Base-by-base conservation (phyloP, 2,113 vertebrate genomes). In the Actenoides hombroni region DNA sequence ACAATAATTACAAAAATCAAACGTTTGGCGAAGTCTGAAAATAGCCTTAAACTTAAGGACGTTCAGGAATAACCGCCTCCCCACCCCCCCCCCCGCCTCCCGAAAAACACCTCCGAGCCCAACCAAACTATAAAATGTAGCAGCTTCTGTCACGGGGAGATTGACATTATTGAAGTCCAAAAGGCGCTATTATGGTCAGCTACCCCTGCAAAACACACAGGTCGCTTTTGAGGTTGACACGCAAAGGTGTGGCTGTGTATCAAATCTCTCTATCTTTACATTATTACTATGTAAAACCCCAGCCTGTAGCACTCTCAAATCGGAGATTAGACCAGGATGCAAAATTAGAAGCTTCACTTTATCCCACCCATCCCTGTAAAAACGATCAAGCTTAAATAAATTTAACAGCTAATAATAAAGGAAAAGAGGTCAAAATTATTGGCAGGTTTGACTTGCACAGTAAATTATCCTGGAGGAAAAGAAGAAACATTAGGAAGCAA, bases 1-100 rank as follows among this genome's bases (percentile, higher is more conserved):
- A 67, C 70, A 67, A 95, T 97, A 97, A 98, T 97, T 94, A 95
- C 86, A 84, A 96, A 98, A 98, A 96, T 95, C 87, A 96, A 96
- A 96, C 53, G 42, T 98, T 96, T 95, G 92, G 93, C 71, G 29
- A 88, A 93, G 91, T 96, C 88, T 91, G 96, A 96, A 97, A 97
- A 96, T 92, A 97, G 60, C 37, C 69, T 83, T 85, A 86, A 94
- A 97, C 29, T 94, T 90, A 65, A 81, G 37, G 68, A 44, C 26
- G 17, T 63, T 61, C 35, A 28, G 76, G 40, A 46, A 56, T 35
- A 86, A 37, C 15, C 37, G 4, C 37, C 37, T 37, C 37, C 4
- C 28, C n/a, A n/a, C n/a, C 3, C 4, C 14, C 39, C 4, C 2
- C 3, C 17, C 25, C 31, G 10, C 29, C 12, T 20, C 13, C 53